Percentiles rank a stretch among this genome's conserved stretches.
Evolutionary conservation across 2,888 invertebrate species (phyloP).

Genomic region (Strigamia transsilvanica): DNA sequence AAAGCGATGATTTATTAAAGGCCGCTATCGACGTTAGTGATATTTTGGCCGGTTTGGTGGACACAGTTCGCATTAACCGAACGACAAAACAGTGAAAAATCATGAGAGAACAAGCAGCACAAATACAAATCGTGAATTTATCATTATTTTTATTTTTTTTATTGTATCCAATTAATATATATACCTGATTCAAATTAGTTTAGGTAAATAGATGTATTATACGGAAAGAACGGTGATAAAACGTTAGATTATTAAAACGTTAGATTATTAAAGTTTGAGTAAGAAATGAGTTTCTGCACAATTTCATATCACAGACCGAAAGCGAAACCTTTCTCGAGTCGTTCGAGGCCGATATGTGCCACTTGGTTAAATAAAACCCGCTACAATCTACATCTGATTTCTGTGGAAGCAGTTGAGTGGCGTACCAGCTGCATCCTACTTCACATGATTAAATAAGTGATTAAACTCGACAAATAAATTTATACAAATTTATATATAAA

Average conservation of each 20-base stretch:
- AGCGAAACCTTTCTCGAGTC: neutral
- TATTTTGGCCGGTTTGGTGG: constrained; percentile 28
- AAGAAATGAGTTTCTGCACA: neutral
- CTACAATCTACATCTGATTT: neutral
- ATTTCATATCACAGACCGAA: constrained; percentile 28
- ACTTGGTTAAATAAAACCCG: neutral
- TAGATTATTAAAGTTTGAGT: constrained; percentile 17
- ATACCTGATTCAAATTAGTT: neutral
- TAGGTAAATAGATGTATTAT: neutral
- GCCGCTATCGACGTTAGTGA: constrained; percentile 15
- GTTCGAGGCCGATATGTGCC: constrained; percentile 10
- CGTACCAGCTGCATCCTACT: neutral
- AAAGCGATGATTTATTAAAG: constrained; percentile 12
- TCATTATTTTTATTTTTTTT: neutral
- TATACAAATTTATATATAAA: constrained; percentile 57
- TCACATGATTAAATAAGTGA: constrained; percentile 40
- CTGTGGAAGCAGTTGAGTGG: constrained; percentile 24
- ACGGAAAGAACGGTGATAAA: neutral
- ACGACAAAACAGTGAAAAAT: neutral
- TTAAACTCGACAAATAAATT: constrained; percentile 2
- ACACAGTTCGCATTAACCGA: neutral
- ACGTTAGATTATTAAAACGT: constrained; percentile 35
- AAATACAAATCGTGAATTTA: neutral
- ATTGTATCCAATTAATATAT: neutral
- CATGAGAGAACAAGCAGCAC: neutral